phyloP scores from a whole-genome alignment of 1,140 invertebrate species.

The Panagrolaimus sp. region DNA sequence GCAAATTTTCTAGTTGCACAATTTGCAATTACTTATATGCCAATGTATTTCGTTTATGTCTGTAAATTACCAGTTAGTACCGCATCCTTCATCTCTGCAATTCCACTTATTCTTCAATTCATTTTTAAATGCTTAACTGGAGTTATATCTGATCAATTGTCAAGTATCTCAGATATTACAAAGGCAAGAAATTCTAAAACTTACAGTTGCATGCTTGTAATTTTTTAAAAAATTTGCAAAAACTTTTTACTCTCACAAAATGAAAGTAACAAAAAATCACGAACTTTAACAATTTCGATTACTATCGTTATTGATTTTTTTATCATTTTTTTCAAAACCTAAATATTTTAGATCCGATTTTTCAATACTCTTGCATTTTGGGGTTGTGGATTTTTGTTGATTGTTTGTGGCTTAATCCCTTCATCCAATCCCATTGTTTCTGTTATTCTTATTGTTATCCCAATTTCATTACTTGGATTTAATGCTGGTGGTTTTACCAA shows the following conservation, averaged over 20 bases:
- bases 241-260: no score
- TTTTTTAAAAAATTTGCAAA: no score
- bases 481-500: not conserved
- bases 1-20: not conserved
- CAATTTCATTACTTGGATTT: not conserved
- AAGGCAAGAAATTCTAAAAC: not conserved
- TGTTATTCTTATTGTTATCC: not conserved
- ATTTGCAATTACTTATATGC: not conserved
- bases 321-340: no score
- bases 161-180: not conserved
- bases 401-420: not conserved
- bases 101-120: not conserved
- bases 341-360: constrained; percentile 1
- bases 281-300: no score
- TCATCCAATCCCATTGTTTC: not conserved
- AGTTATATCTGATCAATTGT: not conserved
- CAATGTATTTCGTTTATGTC: not conserved
- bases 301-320: no score
- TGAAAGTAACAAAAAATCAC: no score
- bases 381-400: not conserved
- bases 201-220: no score
- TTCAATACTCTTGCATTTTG: not conserved
- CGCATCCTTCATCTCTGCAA: not conserved
- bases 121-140: not conserved
- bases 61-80: not conserved